phyloP scores from a whole-genome alignment of 1,140 invertebrate genomes.

The Proales similis region DNA sequence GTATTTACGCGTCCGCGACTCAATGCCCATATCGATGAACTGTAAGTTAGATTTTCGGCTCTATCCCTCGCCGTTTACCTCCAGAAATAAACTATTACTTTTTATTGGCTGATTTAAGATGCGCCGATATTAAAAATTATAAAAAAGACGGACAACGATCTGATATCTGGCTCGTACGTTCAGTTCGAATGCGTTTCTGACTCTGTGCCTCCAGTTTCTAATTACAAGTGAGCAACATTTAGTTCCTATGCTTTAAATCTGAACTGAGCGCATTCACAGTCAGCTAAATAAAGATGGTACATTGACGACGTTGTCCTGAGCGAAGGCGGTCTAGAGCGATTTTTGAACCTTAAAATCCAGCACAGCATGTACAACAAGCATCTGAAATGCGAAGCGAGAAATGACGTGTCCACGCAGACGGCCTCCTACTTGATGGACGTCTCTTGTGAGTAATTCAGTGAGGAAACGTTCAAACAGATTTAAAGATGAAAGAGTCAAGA shows the following conservation, averaged over 20 bases:
- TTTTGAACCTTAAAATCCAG: conserved; percentile 27
- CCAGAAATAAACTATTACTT: not conserved
- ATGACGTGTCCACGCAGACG: conserved; percentile 36
- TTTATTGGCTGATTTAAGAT: not conserved
- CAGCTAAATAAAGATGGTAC: conserved; percentile 23
- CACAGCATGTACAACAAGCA: conserved; percentile 19
- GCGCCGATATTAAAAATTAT: conserved; percentile 30
- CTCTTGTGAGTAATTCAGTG: not conserved
- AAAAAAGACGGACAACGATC: conserved; percentile 9
- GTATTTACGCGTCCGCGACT: not conserved
- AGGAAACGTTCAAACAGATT: not conserved
- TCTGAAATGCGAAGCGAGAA: conserved; percentile 29
- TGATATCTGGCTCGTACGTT: not conserved
- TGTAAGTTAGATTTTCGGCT: conserved; percentile 4
- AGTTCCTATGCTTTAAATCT: not conserved
- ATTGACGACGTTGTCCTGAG: conserved; percentile 13
- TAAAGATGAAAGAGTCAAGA: conserved; percentile 5
- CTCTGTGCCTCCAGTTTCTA: conserved; percentile 11
- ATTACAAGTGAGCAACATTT: conserved; percentile 3
- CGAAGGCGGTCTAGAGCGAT: conserved; percentile 4
- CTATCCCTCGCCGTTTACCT: not conserved
- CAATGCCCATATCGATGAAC: conserved; percentile 22
- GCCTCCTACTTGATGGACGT: conserved; percentile 15
- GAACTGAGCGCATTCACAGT: not conserved
- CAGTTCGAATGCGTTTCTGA: conserved; percentile 34